phyloP scores from a whole-genome alignment of 1,140 invertebrate genomes.

The Drosophila seguyi region DNA sequence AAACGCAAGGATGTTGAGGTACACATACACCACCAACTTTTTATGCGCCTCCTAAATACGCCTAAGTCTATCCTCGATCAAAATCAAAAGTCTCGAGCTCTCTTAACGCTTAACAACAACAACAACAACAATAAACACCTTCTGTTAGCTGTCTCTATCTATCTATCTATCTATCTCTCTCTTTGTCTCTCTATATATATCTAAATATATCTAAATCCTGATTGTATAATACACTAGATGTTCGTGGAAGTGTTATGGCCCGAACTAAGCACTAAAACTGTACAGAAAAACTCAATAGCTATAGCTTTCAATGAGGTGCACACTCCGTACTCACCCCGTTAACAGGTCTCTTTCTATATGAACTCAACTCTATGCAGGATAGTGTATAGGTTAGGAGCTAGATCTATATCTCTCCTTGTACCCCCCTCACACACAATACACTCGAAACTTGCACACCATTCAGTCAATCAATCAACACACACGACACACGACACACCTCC shows the following conservation, averaged over 20 bases:
- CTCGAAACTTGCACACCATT: constrained; percentile 3
- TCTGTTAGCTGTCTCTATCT: constrained; percentile 65
- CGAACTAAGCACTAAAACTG: constrained; percentile 55
- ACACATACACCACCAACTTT: constrained; percentile 81
- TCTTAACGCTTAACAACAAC: constrained; percentile 65
- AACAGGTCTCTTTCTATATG: constrained; percentile 42
- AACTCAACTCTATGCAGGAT: constrained; percentile 2
- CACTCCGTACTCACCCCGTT: constrained; percentile 40
- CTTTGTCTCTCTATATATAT: constrained; percentile 28
- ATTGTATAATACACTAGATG: constrained; percentile 37
- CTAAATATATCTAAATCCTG: constrained; percentile 17
- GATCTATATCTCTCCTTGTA: neutral
- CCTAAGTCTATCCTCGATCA: constrained; percentile 60
- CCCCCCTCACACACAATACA: constrained; percentile 25
- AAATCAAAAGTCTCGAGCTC: constrained; percentile 61
- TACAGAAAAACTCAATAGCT: constrained; percentile 45
- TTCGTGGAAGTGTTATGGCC: constrained; percentile 47
- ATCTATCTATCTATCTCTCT: constrained; percentile 34
- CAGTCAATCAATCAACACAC: constrained; percentile 6
- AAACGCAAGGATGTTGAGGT: constrained; percentile 99
- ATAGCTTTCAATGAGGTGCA: constrained; percentile 16
- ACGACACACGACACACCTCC: constrained; percentile 11
- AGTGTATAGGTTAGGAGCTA: constrained; percentile 1
- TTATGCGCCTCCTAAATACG: constrained; percentile 50
- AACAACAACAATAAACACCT: constrained; percentile 65